phyloP scores from a whole-genome alignment of 1,140 invertebrate genomes.

The Drosophila subobscura region DNA sequence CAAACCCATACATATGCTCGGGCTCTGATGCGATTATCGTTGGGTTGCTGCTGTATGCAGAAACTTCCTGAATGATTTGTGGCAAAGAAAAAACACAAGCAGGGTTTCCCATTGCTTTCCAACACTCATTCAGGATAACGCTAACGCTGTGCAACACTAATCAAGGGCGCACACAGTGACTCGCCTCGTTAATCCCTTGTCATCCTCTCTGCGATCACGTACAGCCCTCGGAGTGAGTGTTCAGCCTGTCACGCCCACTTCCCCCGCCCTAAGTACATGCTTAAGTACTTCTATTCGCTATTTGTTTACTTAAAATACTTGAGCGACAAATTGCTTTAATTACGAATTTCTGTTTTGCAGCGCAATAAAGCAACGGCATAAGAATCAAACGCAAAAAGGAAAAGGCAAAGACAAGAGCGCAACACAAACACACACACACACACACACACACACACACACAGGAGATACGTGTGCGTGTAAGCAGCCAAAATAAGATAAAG shows the following conservation, averaged over 20 bases:
- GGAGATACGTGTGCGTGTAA: conserved; percentile 57
- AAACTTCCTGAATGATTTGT: too few relatives aligned
- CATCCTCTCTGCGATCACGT: too few relatives aligned
- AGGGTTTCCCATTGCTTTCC: too few relatives aligned
- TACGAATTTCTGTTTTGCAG: conserved; percentile 53
- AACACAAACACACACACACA: conserved; percentile 50
- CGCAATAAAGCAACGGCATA: conserved; percentile 41
- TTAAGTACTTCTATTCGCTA: conserved; percentile 22
- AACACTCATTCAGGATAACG: too few relatives aligned
- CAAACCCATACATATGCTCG: conserved; percentile 32
- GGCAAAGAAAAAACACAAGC: too few relatives aligned
- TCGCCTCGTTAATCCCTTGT: too few relatives aligned
- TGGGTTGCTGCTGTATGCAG: too few relatives aligned
- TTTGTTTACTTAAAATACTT: conserved; percentile 26
- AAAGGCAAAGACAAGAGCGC: conserved; percentile 23
- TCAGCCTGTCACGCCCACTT: background rate
- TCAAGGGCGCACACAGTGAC: background rate
- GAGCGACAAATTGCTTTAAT: conserved; percentile 45
- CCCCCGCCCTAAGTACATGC: conserved; percentile 9
- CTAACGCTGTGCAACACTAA: too few relatives aligned
- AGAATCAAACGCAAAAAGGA: conserved; percentile 30
- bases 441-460: conserved; percentile 42
- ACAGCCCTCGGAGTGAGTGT: too few relatives aligned
- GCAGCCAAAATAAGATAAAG: conserved; percentile 45
- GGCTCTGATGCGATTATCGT: conserved; percentile 12